Conservation (phyloP, 2,797 vertebrate species). For the Columba guinea region DNA sequence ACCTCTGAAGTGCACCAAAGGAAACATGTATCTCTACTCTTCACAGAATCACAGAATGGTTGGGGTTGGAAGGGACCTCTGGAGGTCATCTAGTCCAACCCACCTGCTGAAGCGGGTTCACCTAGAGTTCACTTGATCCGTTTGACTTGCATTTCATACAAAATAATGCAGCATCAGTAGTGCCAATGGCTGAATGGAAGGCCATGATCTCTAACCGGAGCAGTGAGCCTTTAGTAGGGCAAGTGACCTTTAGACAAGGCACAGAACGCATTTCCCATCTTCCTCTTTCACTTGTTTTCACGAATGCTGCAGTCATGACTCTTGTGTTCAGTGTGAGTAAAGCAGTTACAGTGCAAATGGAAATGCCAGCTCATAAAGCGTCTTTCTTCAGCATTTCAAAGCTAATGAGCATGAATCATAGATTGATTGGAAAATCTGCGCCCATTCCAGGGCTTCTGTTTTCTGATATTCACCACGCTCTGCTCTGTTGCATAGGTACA, state of each 20-base stretch:
- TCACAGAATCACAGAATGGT: too few species aligned
- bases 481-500: neutral
- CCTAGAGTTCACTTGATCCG: neutral
- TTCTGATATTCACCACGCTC: neutral
- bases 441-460: neutral
- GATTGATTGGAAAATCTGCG: constrained; percentile 17
- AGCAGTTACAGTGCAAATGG: constrained; percentile 28
- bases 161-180: neutral
- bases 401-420: constrained; percentile 52
- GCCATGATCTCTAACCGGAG: neutral
- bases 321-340: neutral
- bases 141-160: neutral
- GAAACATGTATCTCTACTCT: neutral
- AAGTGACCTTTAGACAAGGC: constrained; percentile 39
- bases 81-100: too few species aligned
- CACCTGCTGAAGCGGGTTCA: too few species aligned
- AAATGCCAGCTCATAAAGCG: constrained; percentile 62
- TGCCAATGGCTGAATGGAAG: neutral
- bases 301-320: neutral
- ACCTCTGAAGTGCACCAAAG: neutral
- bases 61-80: too few species aligned
- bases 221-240: neutral
- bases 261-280: neutral
- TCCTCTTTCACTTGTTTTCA: neutral
- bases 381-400: constrained; percentile 49